phyloP scores from a whole-genome alignment of 2,113 vertebrate genomes.

The Dipodomys spectabilis region DNA sequence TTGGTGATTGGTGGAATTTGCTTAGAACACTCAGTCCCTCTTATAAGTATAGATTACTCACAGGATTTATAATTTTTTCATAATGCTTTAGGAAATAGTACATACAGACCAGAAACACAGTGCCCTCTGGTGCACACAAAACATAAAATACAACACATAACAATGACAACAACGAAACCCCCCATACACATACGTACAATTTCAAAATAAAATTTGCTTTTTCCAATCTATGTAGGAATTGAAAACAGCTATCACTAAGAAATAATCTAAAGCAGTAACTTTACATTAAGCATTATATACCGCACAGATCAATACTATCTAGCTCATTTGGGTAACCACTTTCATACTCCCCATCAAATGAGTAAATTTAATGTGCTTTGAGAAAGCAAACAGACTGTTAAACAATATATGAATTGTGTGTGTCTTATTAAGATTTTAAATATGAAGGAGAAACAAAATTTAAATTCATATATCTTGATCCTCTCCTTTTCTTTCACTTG shows the following conservation, averaged over 20 bases:
- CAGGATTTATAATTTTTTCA: constrained; percentile 69
- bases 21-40: constrained; percentile 66
- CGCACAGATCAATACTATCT: not conserved
- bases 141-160: constrained; percentile 74
- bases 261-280: not conserved
- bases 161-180: not conserved
- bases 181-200: not conserved
- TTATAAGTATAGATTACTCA: constrained; percentile 74
- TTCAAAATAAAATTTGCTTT: not conserved
- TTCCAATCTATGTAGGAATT: not conserved
- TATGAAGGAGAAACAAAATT: not conserved
- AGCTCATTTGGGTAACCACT: constrained; percentile 26
- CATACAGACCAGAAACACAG: constrained; percentile 82
- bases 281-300: not conserved
- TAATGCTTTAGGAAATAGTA: not conserved
- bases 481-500: not conserved
- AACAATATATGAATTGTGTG: not conserved
- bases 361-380: not conserved
- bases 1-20: not conserved
- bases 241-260: not conserved
- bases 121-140: constrained; percentile 85
- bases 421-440: not conserved
- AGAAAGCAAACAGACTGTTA: not conserved
- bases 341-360: not conserved
- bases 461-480: not conserved